Conservation (phyloP, 2,888 invertebrate genomes). For the Abrostola tripartita region DNA sequence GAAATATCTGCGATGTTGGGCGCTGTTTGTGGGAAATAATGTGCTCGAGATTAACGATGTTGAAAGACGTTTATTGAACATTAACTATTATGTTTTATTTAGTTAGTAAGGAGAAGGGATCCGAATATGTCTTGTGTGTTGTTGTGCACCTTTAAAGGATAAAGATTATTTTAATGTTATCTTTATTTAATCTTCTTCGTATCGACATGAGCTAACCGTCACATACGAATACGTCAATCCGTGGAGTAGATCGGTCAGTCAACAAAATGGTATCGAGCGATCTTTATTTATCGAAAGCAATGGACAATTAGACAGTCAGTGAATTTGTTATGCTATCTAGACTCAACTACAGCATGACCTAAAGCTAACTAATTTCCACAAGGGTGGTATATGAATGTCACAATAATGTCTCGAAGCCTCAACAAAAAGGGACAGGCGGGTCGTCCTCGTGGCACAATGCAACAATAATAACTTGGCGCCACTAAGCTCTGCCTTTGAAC, state of each 20-base stretch:
- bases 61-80: slow-evolving; percentile 42
- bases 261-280: neutral
- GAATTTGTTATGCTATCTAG: slow-evolving; percentile 23
- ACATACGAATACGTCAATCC: no score
- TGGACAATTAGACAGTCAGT: slow-evolving; percentile 17
- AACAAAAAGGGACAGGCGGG: slow-evolving; percentile 68
- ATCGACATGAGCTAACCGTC: no score
- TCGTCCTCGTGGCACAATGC: slow-evolving; percentile 66
- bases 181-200: neutral
- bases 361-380: slow-evolving; percentile 11
- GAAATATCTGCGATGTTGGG: slow-evolving; percentile 67
- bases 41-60: slow-evolving; percentile 33
- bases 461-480: slow-evolving; percentile 65
- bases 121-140: slow-evolving; percentile 30
- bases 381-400: slow-evolving; percentile 60
- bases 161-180: neutral
- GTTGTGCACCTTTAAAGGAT: slow-evolving; percentile 8
- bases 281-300: slow-evolving; percentile 67
- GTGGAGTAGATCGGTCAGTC: no score
- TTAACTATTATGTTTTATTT: slow-evolving; percentile 35
- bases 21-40: slow-evolving; percentile 48
- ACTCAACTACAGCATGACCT: slow-evolving; percentile 19
- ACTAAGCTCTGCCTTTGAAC: slow-evolving; percentile 59
- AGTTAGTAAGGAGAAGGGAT: slow-evolving; percentile 8
- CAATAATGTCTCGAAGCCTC: slow-evolving; percentile 56